Evolutionary conservation across 2,113 vertebrate genomes (phyloP).

Genomic region (Rhombomys opimus): DNA sequence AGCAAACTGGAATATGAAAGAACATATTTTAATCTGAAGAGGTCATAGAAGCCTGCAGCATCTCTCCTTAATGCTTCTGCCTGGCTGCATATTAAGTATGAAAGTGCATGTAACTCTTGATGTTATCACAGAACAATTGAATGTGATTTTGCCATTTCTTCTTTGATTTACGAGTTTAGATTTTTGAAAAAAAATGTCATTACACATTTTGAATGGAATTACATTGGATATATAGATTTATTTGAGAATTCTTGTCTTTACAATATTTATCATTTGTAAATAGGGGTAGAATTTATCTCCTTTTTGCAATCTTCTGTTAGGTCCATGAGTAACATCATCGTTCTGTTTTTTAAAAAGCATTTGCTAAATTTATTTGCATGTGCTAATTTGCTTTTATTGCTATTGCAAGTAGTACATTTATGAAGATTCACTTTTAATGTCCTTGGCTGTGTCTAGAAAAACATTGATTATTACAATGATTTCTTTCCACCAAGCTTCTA

Average conservation of each 20-base stretch:
- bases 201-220: not conserved
- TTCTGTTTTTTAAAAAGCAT: not conserved
- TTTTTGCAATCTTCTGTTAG: slow-evolving; percentile 3
- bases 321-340: not conserved
- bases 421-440: slow-evolving; percentile 45
- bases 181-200: not conserved
- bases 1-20: slow-evolving; percentile 2
- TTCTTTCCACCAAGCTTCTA: slow-evolving; percentile 9
- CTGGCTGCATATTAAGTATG: not conserved
- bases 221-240: not conserved
- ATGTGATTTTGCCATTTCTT: slow-evolving; percentile 41
- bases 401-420: slow-evolving; percentile 1
- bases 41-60: slow-evolving; percentile 41
- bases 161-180: not conserved
- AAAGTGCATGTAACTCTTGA: not conserved
- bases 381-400: slow-evolving; percentile 4
- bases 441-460: not conserved
- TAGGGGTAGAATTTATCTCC: not conserved
- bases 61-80: slow-evolving; percentile 33
- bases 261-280: not conserved
- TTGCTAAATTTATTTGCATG: slow-evolving; percentile 12
- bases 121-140: slow-evolving; percentile 5
- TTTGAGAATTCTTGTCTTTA: not conserved
- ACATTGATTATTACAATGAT: not conserved
- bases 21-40: slow-evolving; percentile 40